Evolutionary conservation across 2,113 vertebrate species (phyloP).

Genomic region (Mugil cephalus): DNA sequence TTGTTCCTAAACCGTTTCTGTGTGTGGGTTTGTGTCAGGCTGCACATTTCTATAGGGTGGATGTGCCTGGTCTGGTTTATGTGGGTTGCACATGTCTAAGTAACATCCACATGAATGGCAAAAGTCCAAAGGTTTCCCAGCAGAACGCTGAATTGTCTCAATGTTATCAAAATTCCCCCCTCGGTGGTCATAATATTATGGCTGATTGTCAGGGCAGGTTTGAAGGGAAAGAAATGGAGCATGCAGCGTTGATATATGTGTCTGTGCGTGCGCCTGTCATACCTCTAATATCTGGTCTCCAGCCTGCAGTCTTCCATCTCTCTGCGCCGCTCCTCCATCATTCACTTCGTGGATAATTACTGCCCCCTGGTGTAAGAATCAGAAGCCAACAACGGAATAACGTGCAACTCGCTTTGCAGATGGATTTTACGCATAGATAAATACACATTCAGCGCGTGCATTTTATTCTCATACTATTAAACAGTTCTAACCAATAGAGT

Average conservation of each 20-base stretch:
- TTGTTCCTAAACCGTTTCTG: too few relatives aligned
- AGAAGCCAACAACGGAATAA: background rate
- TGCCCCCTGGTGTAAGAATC: constrained; percentile 86
- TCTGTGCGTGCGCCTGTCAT: background rate
- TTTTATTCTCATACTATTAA: background rate
- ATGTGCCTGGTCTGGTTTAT: too few relatives aligned
- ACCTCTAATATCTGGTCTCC: constrained; percentile 98
- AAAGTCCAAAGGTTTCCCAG: too few relatives aligned
- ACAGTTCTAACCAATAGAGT: constrained; percentile 88
- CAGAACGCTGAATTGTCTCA: too few relatives aligned
- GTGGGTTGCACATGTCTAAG: too few relatives aligned
- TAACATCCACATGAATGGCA: too few relatives aligned
- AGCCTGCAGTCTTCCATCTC: constrained; percentile 94
- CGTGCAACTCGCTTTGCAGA: background rate
- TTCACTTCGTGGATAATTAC: constrained; percentile 97
- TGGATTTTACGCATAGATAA: background rate
- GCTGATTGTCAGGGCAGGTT: too few relatives aligned
- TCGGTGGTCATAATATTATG: too few relatives aligned
- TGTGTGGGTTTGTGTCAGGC: too few relatives aligned
- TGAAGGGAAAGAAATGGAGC: constrained; percentile 7
- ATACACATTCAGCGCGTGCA: background rate
- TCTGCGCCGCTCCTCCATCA: constrained; percentile 94
- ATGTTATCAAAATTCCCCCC: too few relatives aligned
- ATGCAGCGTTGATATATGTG: background rate
- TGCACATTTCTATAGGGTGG: too few relatives aligned